phyloP scores from a whole-genome alignment of 2,113 vertebrate species.

The Alaudala cheleensis region DNA sequence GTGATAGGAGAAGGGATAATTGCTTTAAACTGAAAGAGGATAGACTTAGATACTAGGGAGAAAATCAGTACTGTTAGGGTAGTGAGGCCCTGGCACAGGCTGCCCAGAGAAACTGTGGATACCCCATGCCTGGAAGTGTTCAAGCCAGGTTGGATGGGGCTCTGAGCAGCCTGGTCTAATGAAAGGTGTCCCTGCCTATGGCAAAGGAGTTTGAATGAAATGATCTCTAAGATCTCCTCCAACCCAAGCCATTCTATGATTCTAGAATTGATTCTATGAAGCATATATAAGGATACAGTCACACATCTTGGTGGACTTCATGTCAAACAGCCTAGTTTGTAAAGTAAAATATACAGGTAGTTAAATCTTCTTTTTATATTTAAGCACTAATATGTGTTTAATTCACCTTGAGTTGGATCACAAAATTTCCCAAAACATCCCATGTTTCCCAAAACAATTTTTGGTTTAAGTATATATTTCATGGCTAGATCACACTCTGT shows the following conservation, averaged over 20 bases:
- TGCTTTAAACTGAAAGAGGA: neutral
- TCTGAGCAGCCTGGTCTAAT: neutral
- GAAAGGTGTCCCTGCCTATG: neutral
- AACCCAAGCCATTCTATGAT: neutral
- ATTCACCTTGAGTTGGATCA: neutral
- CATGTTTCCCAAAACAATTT: neutral
- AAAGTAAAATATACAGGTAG: neutral
- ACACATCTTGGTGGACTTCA: neutral
- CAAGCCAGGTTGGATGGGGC: neutral
- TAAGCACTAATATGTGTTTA: neutral
- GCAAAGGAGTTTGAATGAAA: neutral
- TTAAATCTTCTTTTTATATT: neutral
- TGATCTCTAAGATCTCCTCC: neutral
- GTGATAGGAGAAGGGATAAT: neutral
- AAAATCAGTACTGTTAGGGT: neutral
- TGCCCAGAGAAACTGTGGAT: neutral
- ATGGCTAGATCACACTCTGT: neutral
- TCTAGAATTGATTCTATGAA: neutral
- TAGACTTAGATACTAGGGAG: neutral
- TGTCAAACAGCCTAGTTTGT: fast-evolving
- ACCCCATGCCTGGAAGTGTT: neutral
- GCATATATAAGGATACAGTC: neutral
- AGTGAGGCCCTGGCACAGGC: too few relatives aligned
- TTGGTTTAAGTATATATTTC: neutral
- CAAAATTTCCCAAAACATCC: neutral